Evolutionary conservation across 2,113 vertebrate species (phyloP), one percentile per base, ranked within the genome.

Genomic region (Phrynosoma platyrhinos): DNA sequence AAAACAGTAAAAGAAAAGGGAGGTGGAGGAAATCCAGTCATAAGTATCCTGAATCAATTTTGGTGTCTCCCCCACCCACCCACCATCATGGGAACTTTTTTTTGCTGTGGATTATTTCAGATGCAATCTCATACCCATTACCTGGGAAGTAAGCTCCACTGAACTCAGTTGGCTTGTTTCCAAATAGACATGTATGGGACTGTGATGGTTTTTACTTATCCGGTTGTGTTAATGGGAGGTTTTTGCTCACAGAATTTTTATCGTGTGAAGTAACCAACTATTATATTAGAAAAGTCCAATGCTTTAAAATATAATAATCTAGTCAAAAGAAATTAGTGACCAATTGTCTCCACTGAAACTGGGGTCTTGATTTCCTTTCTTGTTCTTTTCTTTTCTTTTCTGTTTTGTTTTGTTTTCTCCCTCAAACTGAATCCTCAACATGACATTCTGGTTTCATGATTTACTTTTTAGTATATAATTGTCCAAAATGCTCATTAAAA

Each of bases 401-500:
- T 47, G 10, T 58, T 6, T 25, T 25, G 27, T 30, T 14, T 30
- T 55, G 25, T 68, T 74, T 66, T 72, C 79, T 9, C 1, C 47
- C 72, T 32, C 32, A 25, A 85, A 64, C 25, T 21, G 36, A 66
- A 76, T 30, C n/a, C 2, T 76, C 71, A 40, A n/a, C 27, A 27
- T 64, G 23, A 66, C 58, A 52, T 85, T 27, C 53, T 82, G 77
- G 12, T 79, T 69, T 78, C n/a, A 75, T 85, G 7, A 40, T 86
- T 91, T 85, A 2, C 52, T 86, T 72, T 80, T 87, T 40, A 64
- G 30, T 62, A 84, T 87, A 75, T 68, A 79, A 79, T 66, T 75
- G 79, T 84, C 68, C 32, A 47, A 47, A 47, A 68, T 69, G 84
- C 80, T 69, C 79, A 87, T 32, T 64, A 90, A 85, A 90, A 75